phyloP scores from a whole-genome alignment of 2,797 vertebrate species.

The Argyrosomus regius region DNA sequence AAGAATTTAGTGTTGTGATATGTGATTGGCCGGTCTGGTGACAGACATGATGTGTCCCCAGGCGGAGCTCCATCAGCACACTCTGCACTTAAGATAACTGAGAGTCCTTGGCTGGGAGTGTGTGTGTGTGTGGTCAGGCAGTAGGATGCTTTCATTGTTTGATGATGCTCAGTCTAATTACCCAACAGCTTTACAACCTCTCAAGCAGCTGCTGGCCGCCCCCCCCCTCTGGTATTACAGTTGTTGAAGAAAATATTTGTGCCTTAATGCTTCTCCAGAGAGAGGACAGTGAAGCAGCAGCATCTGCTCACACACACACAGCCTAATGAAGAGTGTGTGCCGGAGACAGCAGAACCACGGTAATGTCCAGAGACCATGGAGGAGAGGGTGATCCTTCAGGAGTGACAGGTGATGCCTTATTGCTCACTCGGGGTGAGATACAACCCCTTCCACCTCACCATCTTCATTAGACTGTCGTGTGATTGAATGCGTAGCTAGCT shows the following conservation, averaged over 20 bases:
- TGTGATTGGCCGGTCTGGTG: background rate
- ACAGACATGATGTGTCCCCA: background rate
- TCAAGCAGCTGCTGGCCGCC: slow-evolving; percentile 33
- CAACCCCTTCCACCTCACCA: background rate
- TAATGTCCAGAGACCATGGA: slow-evolving; percentile 2
- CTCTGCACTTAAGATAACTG: background rate
- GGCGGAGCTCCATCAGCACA: background rate
- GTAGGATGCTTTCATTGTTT: slow-evolving; percentile 9
- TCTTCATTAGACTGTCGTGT: slow-evolving; percentile 24
- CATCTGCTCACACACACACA: slow-evolving; percentile 27
- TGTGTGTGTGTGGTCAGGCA: slow-evolving; percentile 17
- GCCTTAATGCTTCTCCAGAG: slow-evolving; percentile 37
- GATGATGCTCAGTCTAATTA: slow-evolving; percentile 29
- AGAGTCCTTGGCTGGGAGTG: background rate
- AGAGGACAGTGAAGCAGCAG: background rate
- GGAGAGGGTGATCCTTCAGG: slow-evolving; percentile 22
- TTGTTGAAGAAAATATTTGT: slow-evolving; percentile 28
- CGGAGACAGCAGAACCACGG: slow-evolving; percentile 2
- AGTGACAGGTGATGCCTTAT: slow-evolving; percentile 29
- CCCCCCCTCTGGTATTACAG: slow-evolving; percentile 16
- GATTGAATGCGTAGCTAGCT: background rate
- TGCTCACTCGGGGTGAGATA: slow-evolving; percentile 7
- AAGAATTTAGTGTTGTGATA: background rate
- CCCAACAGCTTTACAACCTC: slow-evolving; percentile 2
- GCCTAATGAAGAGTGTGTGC: slow-evolving; percentile 1